phyloP scores from a whole-genome alignment of 2,888 invertebrate genomes.

The Ferrisia virgata region DNA sequence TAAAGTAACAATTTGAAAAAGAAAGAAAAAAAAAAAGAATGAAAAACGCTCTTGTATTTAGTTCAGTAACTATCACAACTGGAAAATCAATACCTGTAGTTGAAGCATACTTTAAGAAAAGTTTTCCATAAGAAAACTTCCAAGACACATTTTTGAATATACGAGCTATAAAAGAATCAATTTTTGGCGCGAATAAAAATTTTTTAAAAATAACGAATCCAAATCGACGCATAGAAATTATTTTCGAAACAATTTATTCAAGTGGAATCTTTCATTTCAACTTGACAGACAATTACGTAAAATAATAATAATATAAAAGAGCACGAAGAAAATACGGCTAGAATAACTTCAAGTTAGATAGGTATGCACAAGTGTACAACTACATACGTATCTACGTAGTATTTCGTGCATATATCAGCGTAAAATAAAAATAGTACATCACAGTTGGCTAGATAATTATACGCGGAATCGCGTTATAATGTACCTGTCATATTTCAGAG shows the following conservation, averaged over 20 bases:
- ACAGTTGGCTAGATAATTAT: too few species aligned
- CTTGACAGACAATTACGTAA: not conserved
- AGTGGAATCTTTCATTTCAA: not conserved
- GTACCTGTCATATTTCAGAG: too few species aligned
- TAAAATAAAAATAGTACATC: too few species aligned
- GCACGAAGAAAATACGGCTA: not conserved
- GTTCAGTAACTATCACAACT: not conserved
- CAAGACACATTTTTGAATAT: not conserved
- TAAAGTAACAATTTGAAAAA: not conserved
- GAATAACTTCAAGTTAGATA: not conserved
- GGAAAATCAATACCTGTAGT: slow-evolving; percentile 1
- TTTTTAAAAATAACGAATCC: not conserved
- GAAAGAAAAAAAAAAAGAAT: not conserved
- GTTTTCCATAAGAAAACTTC: not conserved
- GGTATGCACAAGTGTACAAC: not conserved
- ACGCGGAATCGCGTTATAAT: too few species aligned
- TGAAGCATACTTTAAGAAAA: slow-evolving; percentile 6
- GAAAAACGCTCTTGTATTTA: not conserved
- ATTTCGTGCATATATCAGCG: too few species aligned
- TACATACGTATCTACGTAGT: too few species aligned
- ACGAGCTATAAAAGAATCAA: not conserved
- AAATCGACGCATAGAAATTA: not conserved
- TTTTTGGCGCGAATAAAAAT: not conserved
- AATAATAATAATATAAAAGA: too few species aligned
- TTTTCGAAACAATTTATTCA: not conserved